A percentile compares a stretch with the other conserved stretches of the same genome.
These are phyloP conservation scores for Macrotrachela quadricornifera DNA, from an alignment of 1,140 invertebrate genomes.

Conservation along the genomic window DNA sequence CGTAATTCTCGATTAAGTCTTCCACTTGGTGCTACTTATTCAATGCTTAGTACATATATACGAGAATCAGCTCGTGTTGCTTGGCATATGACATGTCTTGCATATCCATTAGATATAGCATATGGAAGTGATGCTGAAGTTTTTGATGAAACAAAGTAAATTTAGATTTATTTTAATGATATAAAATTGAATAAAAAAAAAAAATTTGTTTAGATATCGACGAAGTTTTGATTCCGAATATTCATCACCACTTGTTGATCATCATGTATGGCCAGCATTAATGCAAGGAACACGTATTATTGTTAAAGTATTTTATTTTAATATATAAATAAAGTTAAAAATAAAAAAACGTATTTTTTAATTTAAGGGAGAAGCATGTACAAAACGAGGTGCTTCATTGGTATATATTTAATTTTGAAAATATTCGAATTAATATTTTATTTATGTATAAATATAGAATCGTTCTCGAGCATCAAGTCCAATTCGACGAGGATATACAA, in stretches of 20 bases:
- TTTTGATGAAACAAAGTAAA: constrained; percentile 27
- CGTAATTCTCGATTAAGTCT: constrained; percentile 22
- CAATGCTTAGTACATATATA: constrained; percentile 25
- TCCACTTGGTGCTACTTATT: constrained; percentile 19
- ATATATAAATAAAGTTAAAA: too few species aligned
- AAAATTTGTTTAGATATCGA: constrained; percentile 20
- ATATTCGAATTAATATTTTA: too few species aligned
- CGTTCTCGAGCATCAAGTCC: too few species aligned
- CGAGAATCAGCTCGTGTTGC: constrained; percentile 25
- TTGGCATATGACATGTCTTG: constrained; percentile 27
- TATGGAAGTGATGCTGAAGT: constrained; percentile 25
- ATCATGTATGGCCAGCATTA: constrained; percentile 28
- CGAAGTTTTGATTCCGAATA: constrained; percentile 30
- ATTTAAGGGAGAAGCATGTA: constrained; percentile 24
- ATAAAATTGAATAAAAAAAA: background rate
- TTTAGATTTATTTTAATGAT: background rate
- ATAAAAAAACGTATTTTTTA: too few species aligned
- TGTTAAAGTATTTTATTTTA: constrained; percentile 1
- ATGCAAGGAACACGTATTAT: constrained; percentile 19
- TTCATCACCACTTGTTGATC: constrained; percentile 25
- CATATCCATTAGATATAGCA: constrained; percentile 24
- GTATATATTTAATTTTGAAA: constrained; percentile 7
- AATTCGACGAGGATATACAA: too few species aligned
- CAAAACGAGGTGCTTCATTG: constrained; percentile 21
- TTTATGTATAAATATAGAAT: too few species aligned